A percentile compares a stretch with the other conserved stretches of the same genome.
Conservation (phyloP, 2,113 vertebrate species). For the Calypte anna region DNA sequence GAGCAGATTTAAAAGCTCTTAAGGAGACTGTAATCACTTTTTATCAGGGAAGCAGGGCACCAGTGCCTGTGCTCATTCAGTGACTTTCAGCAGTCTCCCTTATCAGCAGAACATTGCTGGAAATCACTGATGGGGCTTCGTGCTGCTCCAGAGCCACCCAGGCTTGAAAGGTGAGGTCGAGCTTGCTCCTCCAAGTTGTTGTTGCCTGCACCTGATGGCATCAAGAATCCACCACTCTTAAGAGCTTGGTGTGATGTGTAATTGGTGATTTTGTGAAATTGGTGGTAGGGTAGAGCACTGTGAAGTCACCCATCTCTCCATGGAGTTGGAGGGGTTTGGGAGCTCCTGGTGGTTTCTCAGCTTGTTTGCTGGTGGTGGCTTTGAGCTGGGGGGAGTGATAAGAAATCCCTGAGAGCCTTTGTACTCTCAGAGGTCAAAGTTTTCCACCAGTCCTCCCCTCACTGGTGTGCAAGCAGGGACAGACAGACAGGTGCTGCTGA, state of each 20-base stretch:
- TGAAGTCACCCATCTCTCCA: background rate
- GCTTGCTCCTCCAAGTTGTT: background rate
- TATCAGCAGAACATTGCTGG: conserved; percentile 35
- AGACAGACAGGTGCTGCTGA: accelerated
- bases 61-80: conserved; percentile 17
- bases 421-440: background rate
- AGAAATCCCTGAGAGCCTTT: background rate
- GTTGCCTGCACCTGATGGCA: background rate
- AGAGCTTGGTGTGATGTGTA: accelerated
- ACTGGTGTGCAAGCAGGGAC: accelerated
- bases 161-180: background rate
- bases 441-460: background rate
- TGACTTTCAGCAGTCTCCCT: background rate
- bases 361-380: background rate
- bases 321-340: background rate
- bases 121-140: conserved; percentile 2
- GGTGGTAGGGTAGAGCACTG: background rate
- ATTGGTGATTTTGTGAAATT: background rate
- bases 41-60: conserved; percentile 48
- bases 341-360: background rate
- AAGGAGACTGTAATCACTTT: conserved; percentile 74
- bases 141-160: background rate
- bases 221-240: background rate
- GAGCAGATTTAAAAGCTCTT: conserved; percentile 70
- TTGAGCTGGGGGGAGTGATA: background rate